Evolutionary conservation across 2,113 vertebrate genomes (phyloP), one percentile per base, ranked within the genome.

Genomic region (Neogale vison): DNA sequence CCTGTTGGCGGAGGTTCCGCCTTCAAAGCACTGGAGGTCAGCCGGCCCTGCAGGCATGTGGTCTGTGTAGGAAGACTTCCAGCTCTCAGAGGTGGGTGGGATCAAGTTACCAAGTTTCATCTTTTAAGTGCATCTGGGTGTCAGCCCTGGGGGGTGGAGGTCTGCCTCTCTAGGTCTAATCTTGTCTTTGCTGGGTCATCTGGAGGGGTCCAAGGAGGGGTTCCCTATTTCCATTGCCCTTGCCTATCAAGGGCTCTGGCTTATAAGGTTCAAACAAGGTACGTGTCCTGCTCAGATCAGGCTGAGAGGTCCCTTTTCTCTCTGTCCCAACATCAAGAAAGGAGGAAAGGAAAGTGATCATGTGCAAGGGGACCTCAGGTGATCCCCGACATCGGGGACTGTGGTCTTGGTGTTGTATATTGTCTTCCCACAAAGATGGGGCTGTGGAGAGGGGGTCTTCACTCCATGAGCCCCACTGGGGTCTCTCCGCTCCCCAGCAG

Each of bases 191-290:
- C 63, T 10, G 34, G 55, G 45, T 92, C 59, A 34, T 69, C 71
- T 0, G 0, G 55, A 45, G 57, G 57, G 23, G 39, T 17, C n/a
- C 12, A 12, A 4, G 2, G 21, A 11, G 26, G 15, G 2, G 14
- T 6, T 4, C 12, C 6, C 11, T 17, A 36, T 42, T 57, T 47
- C 67, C 29, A 26, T 61, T 31, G 42, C 15, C 29, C 79, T 24
- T 21, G 45, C 57, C 1, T 31, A 3, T 18, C 14, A 7, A 26
- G 39, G 55, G 12, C 39, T 31, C 14, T 9, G 57, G 4, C 26
- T 36, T 7, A 0, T 20, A 15, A 7, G 6, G 39, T 14, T n/a
- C 18, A 1, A 1, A 0, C 3, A 6, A 29, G 7, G n/a, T 0
- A 7, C 24, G 47, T 67, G 67, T n/a, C 9, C 45, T 42, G 67